Conservation (phyloP, 2,113 vertebrate genomes). For the Alouatta palliata region DNA sequence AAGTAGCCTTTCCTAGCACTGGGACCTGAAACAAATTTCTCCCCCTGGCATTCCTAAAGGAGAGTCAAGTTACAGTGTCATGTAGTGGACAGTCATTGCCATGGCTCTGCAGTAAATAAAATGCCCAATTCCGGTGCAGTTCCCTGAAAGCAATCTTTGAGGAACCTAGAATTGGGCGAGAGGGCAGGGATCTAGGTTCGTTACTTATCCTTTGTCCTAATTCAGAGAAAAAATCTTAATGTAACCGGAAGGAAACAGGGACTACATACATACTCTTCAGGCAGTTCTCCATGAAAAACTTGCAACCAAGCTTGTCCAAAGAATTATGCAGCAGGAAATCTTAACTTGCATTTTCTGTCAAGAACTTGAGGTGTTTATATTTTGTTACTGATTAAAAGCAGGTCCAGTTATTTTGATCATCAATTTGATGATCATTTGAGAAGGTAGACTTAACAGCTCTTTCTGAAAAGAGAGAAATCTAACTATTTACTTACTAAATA, state of each 20-base stretch:
- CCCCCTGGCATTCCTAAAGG: neutral
- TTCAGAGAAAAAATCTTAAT: too few species aligned
- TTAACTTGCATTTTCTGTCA: neutral
- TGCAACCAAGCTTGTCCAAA: too few species aligned
- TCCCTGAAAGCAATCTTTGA: neutral
- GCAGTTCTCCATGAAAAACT: too few species aligned
- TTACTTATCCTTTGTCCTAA: neutral
- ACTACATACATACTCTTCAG: too few species aligned
- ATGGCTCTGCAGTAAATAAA: too few species aligned
- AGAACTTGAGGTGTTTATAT: neutral
- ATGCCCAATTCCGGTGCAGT: rapidly evolving
- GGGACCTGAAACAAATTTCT: neutral
- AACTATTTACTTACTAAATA: neutral
- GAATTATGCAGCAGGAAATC: neutral
- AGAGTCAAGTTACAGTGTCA: neutral
- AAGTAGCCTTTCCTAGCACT: neutral
- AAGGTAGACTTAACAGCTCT: neutral
- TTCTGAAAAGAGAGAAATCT: neutral
- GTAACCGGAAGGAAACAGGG: too few species aligned
- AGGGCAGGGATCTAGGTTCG: neutral
- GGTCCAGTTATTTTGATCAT: neutral
- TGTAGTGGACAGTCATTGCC: rapidly evolving
- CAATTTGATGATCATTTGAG: neutral
- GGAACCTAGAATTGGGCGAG: neutral
- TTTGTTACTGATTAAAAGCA: neutral